A percentile compares a stretch with the other conserved stretches of the same genome.
phyloP scores from a whole-genome alignment of 2,113 vertebrate genomes.

The Gadus macrocephalus region DNA sequence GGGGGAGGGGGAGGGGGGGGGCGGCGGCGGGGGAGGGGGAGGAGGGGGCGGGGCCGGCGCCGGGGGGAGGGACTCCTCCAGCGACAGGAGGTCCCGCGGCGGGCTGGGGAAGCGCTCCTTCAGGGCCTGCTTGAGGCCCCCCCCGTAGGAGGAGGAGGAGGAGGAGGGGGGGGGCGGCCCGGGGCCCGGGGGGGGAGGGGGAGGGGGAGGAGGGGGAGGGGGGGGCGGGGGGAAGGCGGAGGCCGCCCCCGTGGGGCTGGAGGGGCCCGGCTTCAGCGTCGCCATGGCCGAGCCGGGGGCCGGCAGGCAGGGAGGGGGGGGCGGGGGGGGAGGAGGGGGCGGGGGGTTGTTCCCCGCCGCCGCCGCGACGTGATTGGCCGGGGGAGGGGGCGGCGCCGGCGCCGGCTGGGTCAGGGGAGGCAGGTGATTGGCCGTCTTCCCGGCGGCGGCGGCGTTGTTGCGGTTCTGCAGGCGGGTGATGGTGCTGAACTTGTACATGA shows the following conservation, averaged over 20 bases:
- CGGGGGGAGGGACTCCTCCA: conserved; percentile 57
- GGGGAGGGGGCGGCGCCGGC: conserved; percentile 54
- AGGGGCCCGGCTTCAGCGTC: conserved; percentile 72
- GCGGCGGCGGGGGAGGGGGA: conserved; percentile 60
- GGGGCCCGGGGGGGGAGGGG: conserved; percentile 33
- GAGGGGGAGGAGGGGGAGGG: conserved; percentile 54
- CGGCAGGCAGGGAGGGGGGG: conserved; percentile 70
- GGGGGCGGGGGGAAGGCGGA: conserved; percentile 69
- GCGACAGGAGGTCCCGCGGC: conserved; percentile 58
- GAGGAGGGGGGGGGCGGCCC: conserved; percentile 17
- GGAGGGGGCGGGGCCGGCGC: conserved; percentile 54
- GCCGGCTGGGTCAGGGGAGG: conserved; percentile 36
- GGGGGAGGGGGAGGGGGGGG: conserved; percentile 47
- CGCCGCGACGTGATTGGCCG: conserved; percentile 67
- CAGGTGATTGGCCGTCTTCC: conserved; percentile 20
- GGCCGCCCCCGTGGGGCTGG: conserved; percentile 51
- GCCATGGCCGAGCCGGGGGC: conserved; percentile 83
- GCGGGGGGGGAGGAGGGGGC: conserved; percentile 71
- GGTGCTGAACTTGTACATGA: conserved; percentile 87
- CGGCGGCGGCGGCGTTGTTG: conserved; percentile 40
- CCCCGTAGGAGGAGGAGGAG: conserved; percentile 18
- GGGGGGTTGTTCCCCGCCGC: conserved; percentile 70
- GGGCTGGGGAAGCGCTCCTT: conserved; percentile 77
- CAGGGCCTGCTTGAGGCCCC: conserved; percentile 50
- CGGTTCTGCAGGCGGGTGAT: conserved; percentile 81